phyloP scores from a whole-genome alignment of 2,797 vertebrate genomes.

The Hipposideros larvatus region DNA sequence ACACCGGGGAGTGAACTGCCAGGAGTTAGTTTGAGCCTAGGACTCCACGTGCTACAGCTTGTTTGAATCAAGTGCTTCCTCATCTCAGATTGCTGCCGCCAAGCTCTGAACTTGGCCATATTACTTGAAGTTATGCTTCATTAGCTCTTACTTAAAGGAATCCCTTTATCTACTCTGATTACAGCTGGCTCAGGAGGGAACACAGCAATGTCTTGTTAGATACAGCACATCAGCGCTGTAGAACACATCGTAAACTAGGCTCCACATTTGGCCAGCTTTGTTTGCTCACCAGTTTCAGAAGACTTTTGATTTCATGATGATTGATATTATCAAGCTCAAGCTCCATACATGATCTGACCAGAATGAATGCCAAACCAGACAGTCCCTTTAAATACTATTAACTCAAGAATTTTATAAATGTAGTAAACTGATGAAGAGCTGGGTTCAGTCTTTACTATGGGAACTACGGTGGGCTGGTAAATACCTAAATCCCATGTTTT shows the following conservation, averaged over 20 bases:
- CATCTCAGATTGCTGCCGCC: neutral
- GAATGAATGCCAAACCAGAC: neutral
- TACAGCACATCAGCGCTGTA: neutral
- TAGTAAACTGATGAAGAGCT: neutral
- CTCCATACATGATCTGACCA: neutral
- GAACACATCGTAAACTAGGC: neutral
- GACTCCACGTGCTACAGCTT: neutral
- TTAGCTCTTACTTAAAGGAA: conserved; percentile 47
- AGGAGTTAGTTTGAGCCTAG: neutral
- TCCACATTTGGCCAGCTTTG: neutral
- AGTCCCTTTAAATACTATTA: neutral
- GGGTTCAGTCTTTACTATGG: neutral
- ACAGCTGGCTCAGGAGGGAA: neutral
- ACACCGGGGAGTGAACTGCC: neutral
- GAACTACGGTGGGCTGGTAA: neutral
- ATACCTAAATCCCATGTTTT: neutral
- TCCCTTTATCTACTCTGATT: conserved; percentile 40
- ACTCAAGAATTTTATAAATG: neutral
- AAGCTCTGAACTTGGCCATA: conserved; percentile 12
- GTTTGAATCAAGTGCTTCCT: neutral
- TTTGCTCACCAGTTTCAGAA: neutral
- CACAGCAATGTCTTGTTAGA: neutral
- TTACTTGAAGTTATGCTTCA: conserved; percentile 38
- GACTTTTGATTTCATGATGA: neutral
- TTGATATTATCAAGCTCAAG: neutral